phyloP scores from a whole-genome alignment of 2,888 invertebrate species.

The Crepidodera aurea region DNA sequence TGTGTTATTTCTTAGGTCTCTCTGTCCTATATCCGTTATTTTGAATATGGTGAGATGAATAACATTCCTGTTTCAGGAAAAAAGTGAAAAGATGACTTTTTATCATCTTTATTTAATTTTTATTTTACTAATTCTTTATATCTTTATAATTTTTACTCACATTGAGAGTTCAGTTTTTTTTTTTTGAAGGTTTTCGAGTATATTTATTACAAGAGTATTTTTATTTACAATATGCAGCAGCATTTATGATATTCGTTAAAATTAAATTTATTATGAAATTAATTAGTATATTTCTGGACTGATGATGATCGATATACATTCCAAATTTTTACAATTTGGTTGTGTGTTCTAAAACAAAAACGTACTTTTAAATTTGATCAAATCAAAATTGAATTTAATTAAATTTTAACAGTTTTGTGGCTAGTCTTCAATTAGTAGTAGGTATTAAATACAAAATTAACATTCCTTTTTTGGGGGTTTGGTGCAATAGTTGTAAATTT shows the following conservation, averaged over 20 bases:
- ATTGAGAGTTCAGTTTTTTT: slow-evolving; percentile 12
- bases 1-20: too few species aligned
- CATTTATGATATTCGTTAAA: slow-evolving; percentile 2
- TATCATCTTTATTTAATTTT: slow-evolving; percentile 8
- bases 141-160: slow-evolving; percentile 13
- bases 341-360: neutral
- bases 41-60: neutral
- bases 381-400: slow-evolving; percentile 21
- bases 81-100: neutral
- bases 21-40: neutral
- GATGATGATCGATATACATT: slow-evolving; percentile 30
- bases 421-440: slow-evolving; percentile 26
- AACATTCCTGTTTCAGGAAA: slow-evolving; percentile 9
- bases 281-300: slow-evolving; percentile 2
- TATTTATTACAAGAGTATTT: slow-evolving; percentile 9
- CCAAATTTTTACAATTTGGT: slow-evolving; percentile 31
- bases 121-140: slow-evolving; percentile 17
- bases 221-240: slow-evolving; percentile 6
- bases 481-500: slow-evolving; percentile 45
- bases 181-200: neutral
- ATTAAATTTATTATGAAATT: neutral
- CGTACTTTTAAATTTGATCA: slow-evolving; percentile 11
- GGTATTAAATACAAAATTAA: slow-evolving; percentile 47
- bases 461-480: slow-evolving; percentile 44
- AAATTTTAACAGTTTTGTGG: slow-evolving; percentile 4